Percentiles rank a stretch among this genome's conserved stretches.
Evolutionary conservation across 2,113 vertebrate species (phyloP).

Genomic region (Pyxicephalus adspersus): DNA sequence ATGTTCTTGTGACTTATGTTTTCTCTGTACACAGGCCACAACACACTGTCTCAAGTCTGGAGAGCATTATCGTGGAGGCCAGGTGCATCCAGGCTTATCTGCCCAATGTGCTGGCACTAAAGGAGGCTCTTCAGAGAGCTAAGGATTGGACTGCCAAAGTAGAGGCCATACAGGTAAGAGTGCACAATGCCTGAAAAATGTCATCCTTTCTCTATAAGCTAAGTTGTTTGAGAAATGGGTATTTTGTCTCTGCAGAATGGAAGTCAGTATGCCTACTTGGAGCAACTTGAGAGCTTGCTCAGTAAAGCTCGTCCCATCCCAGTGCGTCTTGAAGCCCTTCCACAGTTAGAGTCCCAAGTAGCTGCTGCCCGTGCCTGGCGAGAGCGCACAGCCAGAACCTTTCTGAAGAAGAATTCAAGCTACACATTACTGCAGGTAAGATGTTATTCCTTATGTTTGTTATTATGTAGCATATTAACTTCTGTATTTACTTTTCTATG

Average conservation of each 20-base stretch:
- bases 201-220: neutral
- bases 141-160: slow-evolving; percentile 95
- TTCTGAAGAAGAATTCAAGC: slow-evolving; percentile 98
- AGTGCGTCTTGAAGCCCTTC: slow-evolving; percentile 86
- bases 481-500: too few relatives aligned
- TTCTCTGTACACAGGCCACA: slow-evolving; percentile 79
- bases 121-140: slow-evolving; percentile 92
- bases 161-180: slow-evolving; percentile 90
- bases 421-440: slow-evolving; percentile 91
- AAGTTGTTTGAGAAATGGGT: too few relatives aligned
- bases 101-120: slow-evolving; percentile 90
- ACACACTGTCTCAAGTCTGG: slow-evolving; percentile 89
- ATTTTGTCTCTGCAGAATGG: slow-evolving; percentile 76
- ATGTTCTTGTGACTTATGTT: slow-evolving; percentile 23
- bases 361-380: slow-evolving; percentile 92
- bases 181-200: neutral
- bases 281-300: slow-evolving; percentile 91
- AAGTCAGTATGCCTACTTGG: slow-evolving; percentile 89
- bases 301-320: slow-evolving; percentile 92
- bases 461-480: too few relatives aligned
- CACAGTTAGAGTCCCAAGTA: slow-evolving; percentile 95
- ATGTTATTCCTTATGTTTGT: too few relatives aligned
- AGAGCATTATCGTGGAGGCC: slow-evolving; percentile 91
- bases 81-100: slow-evolving; percentile 95
- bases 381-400: slow-evolving; percentile 91